A percentile compares a stretch with the other conserved stretches of the same genome.
Evolutionary conservation across 2,888 invertebrate species (phyloP).

Genomic region (Agapostemon virescens): DNA sequence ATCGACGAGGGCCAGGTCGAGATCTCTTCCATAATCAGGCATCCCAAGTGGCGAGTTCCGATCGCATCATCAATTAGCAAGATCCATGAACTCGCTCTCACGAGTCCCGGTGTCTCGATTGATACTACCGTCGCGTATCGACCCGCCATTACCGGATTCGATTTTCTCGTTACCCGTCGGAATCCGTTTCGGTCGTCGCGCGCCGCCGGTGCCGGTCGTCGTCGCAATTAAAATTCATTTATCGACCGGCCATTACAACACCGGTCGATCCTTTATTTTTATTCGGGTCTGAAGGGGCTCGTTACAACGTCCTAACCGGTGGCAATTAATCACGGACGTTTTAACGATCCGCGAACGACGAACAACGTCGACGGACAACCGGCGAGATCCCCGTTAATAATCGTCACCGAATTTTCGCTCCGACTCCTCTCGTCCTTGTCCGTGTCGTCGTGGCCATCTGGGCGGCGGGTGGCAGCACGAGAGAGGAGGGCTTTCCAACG

Average conservation of each 20-base stretch:
- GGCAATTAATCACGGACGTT: slow-evolving; percentile 66
- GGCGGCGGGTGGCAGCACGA: background rate
- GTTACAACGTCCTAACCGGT: slow-evolving; percentile 59
- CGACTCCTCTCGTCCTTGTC: background rate
- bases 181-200: slow-evolving; percentile 14
- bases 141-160: slow-evolving; percentile 30
- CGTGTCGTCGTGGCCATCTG: background rate
- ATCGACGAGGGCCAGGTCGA: background rate
- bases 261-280: slow-evolving; percentile 41
- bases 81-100: background rate
- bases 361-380: slow-evolving; percentile 31
- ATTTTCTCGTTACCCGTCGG: slow-evolving; percentile 17
- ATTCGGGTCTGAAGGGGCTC: slow-evolving; percentile 52
- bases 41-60: background rate
- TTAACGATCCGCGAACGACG: slow-evolving; percentile 61
- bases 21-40: background rate
- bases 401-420: slow-evolving; percentile 59
- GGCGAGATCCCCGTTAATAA: slow-evolving; percentile 55
- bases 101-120: background rate
- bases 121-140: slow-evolving; percentile 23
- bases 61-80: slow-evolving; percentile 9
- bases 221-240: slow-evolving; percentile 58
- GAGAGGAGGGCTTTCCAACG: background rate
- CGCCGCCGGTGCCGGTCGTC: background rate
- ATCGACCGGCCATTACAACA: slow-evolving; percentile 53